Percentiles rank a stretch among this genome's conserved stretches.
These are phyloP conservation scores for Orchestes rusci DNA, from an alignment of 2,888 invertebrate genomes.

Conservation along the genomic window DNA sequence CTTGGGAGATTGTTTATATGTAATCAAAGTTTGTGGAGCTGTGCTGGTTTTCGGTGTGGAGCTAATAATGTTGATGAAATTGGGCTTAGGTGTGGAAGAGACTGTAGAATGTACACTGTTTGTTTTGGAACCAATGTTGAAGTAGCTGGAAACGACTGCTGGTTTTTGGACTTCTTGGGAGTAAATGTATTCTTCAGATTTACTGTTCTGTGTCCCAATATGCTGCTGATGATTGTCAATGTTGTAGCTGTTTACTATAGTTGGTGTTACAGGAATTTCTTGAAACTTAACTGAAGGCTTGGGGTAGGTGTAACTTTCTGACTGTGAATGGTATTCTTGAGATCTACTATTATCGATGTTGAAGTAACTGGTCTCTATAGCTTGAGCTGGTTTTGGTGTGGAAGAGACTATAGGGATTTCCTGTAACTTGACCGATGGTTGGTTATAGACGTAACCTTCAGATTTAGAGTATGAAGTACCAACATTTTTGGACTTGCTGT, in stretches of 20 bases:
- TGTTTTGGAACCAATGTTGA: slow-evolving; percentile 8
- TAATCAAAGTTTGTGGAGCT: no score
- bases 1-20: no score
- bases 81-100: neutral
- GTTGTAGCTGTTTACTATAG: no score
- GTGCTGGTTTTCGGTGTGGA: no score
- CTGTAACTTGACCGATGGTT: no score
- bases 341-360: slow-evolving; percentile 6
- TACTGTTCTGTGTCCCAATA: no score
- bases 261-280: slow-evolving; percentile 36
- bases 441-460: neutral
- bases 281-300: slow-evolving; percentile 39
- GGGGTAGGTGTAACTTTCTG: slow-evolving; percentile 37
- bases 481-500: slow-evolving; percentile 2
- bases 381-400: slow-evolving; percentile 30
- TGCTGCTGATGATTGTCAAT: no score
- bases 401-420: slow-evolving; percentile 34
- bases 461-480: slow-evolving; percentile 5
- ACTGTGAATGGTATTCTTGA: neutral
- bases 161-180: slow-evolving; percentile 13
- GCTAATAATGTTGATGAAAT: no score
- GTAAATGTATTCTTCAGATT: no score
- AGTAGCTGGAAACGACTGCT: slow-evolving; percentile 15
- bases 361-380: slow-evolving; percentile 11
- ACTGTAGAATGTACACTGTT: slow-evolving; percentile 11